Conservation (phyloP, 2,888 invertebrate species). For the Protophormia terraenovae region DNA sequence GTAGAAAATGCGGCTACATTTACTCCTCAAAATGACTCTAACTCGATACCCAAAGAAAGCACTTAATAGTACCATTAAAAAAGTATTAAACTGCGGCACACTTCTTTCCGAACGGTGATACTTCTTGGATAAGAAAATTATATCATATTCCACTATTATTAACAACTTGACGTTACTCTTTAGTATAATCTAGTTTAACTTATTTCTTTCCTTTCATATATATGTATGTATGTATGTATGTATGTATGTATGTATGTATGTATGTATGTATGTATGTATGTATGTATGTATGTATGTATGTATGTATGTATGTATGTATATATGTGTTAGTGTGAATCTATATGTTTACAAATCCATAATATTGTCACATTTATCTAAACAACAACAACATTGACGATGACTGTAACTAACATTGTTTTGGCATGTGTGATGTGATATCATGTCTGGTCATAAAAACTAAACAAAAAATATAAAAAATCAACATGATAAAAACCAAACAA, state of each 20-base stretch:
- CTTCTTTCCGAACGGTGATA: too few species aligned
- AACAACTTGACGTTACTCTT: too few species aligned
- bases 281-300: background rate
- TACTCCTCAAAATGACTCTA: too few species aligned
- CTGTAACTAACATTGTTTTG: conserved; percentile 20
- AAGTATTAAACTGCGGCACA: too few species aligned
- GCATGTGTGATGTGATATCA: conserved; percentile 51
- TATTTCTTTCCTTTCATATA: background rate
- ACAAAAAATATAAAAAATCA: conserved; percentile 29
- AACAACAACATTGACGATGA: background rate
- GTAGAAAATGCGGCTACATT: too few species aligned
- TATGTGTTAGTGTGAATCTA: background rate
- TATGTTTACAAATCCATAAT: conserved; percentile 23
- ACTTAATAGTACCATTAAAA: too few species aligned
- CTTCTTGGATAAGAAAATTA: too few species aligned
- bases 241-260: background rate
- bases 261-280: background rate
- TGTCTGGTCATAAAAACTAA: conserved; percentile 57
- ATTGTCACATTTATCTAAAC: conserved; percentile 54
- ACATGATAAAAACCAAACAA: conserved; percentile 11
- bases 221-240: background rate
- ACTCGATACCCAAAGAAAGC: too few species aligned
- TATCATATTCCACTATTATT: too few species aligned
- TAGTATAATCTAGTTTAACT: too few species aligned
- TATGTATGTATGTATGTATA: background rate